Evolutionary conservation across 2,797 vertebrate genomes (phyloP), one percentile per base, ranked within the genome.

Genomic region (Saxicola maurus): DNA sequence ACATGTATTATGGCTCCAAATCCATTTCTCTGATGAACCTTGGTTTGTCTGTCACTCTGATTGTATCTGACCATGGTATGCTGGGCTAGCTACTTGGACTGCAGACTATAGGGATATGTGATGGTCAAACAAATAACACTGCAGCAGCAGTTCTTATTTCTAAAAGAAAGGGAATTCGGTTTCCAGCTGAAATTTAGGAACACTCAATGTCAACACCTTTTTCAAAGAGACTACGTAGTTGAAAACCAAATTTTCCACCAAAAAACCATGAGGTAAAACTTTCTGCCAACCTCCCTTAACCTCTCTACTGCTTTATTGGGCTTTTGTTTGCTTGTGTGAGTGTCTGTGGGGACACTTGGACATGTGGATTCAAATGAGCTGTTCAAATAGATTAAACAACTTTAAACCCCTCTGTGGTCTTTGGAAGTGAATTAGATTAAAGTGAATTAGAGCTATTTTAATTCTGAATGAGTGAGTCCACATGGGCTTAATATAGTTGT

Each of bases 341-440:
- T 95, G 80, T 93, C 94, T 94, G 90, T 82, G 84, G 88, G 92
- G 83, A 94, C 78, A 74, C 87, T 86, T 4, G 46, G 60, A 67
- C 91, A 88, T 79, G 91, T 82, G 90, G 86, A 88, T 92, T 92
- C 92, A 91, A 92, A 91, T 89, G 89, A 94, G 77, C 92, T 92
- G 91, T 91, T 95, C 87, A 95, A 92, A 90, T 82, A 95, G 88
- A 92, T 95, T 91, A 93, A 91, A 88, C 86, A 94, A 84, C 87
- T 93, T 94, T 82, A 95, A 95, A 92, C 83, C 86, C 83, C 90
- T 92, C 90, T 84, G 94, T 91, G 91, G 88, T 92, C 90, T 93
- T 95, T 90, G 91, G 91, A 93, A 95, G 83, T 86, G 90, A 95
- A 93, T 95, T 94, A 92, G 89, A 93, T 94, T 94, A 95, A 95